Conservation (phyloP, 2,797 vertebrate genomes). For the Zalophus californianus region DNA sequence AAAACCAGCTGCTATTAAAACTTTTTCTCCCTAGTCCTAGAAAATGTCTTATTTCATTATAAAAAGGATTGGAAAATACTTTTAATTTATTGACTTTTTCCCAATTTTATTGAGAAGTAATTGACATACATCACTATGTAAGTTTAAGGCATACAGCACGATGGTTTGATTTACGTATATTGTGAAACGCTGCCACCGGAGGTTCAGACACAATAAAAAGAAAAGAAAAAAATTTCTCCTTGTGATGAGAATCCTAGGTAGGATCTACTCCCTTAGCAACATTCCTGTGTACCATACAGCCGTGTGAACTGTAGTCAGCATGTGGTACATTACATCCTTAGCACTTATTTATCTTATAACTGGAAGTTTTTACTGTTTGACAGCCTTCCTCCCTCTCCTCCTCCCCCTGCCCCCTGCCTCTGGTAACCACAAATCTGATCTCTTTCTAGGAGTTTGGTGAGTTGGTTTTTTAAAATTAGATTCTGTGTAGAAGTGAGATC, state of each 20-base stretch:
- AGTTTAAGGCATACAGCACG: not conserved
- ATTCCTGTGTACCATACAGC: not conserved
- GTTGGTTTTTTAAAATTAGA: not conserved
- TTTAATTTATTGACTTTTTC: not conserved
- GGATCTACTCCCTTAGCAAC: not conserved
- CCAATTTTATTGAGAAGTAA: not conserved
- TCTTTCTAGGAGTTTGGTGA: not conserved
- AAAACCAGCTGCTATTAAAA: not conserved
- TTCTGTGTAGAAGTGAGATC: not conserved
- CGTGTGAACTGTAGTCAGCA: not conserved
- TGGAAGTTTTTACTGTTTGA: not conserved
- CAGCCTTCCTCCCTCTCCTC: not conserved
- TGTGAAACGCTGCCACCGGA: not conserved
- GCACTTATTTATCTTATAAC: not conserved
- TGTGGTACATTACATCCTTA: not conserved
- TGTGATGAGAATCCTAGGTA: not conserved
- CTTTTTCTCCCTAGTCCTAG: not conserved
- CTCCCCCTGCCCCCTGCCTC: too few species aligned
- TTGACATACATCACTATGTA: not conserved
- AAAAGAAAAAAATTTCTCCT: not conserved
- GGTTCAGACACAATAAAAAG: not conserved
- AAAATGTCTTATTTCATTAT: not conserved
- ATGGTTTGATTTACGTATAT: not conserved
- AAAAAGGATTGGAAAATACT: not conserved
- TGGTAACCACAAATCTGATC: not conserved